Evolutionary conservation across 2,113 vertebrate genomes (phyloP).

Genomic region (Spilogale gracilis): DNA sequence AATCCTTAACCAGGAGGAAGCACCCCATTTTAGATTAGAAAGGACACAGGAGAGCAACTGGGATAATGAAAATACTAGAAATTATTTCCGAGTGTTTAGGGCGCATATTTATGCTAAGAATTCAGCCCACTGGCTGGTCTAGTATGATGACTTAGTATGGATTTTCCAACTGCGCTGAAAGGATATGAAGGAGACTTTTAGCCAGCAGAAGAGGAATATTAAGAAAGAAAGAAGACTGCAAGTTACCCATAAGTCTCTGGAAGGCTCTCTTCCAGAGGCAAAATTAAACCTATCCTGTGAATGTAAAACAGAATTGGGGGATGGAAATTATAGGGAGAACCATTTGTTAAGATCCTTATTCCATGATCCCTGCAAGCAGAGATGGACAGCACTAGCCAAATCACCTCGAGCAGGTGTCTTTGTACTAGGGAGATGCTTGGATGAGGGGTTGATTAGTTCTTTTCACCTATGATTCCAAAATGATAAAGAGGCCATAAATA

Average conservation of each 20-base stretch:
- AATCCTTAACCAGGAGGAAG: not conserved
- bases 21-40: not conserved
- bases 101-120: not conserved
- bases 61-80: not conserved
- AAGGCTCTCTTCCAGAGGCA: not conserved
- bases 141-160: not conserved
- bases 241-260: not conserved
- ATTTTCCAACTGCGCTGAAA: not conserved
- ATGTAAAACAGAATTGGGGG: not conserved
- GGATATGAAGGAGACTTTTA: not conserved
- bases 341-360: not conserved
- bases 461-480: conserved; percentile 32
- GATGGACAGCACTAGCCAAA: not conserved
- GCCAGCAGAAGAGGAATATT: not conserved
- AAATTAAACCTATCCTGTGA: not conserved
- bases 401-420: not conserved
- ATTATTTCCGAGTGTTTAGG: not conserved
- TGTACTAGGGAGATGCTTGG: not conserved
- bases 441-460: not conserved
- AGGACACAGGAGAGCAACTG: not conserved
- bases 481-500: conserved; percentile 42
- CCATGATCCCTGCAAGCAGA: not conserved
- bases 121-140: not conserved
- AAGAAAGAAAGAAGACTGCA: not conserved
- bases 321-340: not conserved